A percentile compares a stretch with the other conserved stretches of the same genome.
phyloP scores from a whole-genome alignment of 2,888 invertebrate species.

The Cataglyphis altisquamis region DNA sequence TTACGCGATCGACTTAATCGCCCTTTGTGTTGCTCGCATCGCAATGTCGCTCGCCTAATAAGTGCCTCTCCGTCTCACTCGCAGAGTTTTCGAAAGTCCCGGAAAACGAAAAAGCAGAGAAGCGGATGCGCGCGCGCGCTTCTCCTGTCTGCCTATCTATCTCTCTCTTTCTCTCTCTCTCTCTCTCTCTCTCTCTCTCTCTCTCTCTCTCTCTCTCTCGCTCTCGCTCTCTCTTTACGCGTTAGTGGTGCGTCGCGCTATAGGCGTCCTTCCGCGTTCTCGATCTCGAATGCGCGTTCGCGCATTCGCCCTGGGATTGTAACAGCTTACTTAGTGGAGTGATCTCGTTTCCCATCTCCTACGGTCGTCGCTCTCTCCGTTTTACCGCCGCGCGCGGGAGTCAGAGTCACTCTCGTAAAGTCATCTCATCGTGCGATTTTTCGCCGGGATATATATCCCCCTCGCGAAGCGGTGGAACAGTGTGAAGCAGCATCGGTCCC shows the following conservation, averaged over 20 bases:
- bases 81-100: slow-evolving; percentile 8
- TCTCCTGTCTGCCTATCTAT: neutral
- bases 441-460: neutral
- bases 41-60: neutral
- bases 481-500: slow-evolving; percentile 3
- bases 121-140: neutral
- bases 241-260: slow-evolving; percentile 66
- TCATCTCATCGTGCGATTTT: neutral
- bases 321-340: slow-evolving; percentile 7
- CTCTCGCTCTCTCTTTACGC: neutral
- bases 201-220: neutral
- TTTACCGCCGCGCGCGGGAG: slow-evolving; percentile 49
- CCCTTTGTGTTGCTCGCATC: neutral
- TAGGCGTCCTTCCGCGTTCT: slow-evolving; percentile 71
- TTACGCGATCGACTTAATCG: neutral
- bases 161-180: neutral
- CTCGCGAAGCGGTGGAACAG: neutral
- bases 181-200: neutral
- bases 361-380: neutral
- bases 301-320: slow-evolving; percentile 14
- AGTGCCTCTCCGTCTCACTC: neutral
- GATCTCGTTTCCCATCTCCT: slow-evolving; percentile 7
- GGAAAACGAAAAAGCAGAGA: slow-evolving; percentile 22
- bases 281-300: slow-evolving; percentile 49
- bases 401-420: neutral